phyloP scores from a whole-genome alignment of 2,113 vertebrate species.

The Xyrauchen texanus region DNA sequence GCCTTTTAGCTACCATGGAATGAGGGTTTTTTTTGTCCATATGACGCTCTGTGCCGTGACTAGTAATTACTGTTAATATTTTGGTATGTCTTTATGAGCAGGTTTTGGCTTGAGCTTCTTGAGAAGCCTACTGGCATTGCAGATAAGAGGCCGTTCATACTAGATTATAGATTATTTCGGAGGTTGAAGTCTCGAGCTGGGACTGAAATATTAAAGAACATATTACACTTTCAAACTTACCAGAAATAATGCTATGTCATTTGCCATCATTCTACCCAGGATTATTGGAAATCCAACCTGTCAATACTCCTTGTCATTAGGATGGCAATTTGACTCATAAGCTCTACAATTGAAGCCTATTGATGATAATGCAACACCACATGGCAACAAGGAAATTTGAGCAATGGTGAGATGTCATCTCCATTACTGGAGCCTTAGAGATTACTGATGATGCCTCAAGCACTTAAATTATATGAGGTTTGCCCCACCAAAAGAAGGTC shows the following conservation, averaged over 20 bases:
- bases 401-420: constrained; percentile 6
- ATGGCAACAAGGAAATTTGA: not conserved
- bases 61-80: not conserved
- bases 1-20: constrained; percentile 6
- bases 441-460: constrained; percentile 40
- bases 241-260: too few relatives aligned
- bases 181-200: not conserved
- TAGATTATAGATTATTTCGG: constrained; percentile 32
- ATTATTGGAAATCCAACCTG: too few relatives aligned
- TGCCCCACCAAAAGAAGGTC: constrained; percentile 26
- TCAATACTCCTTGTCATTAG: too few relatives aligned
- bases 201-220: constrained; percentile 4
- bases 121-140: constrained; percentile 20
- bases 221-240: too few relatives aligned
- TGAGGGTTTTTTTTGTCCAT: constrained; percentile 15
- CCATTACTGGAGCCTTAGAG: constrained; percentile 9
- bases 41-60: not conserved
- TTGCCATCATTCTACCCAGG: too few relatives aligned
- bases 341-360: constrained; percentile 16
- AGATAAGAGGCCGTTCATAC: constrained; percentile 24
- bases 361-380: constrained; percentile 32
- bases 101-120: constrained; percentile 10
- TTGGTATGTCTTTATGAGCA: not conserved
- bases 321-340: not conserved
- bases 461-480: constrained; percentile 41